Evolutionary conservation across 92 coral and sea anemone genomes (phyloP).

Genomic region (Palythoa heliodiscus): DNA sequence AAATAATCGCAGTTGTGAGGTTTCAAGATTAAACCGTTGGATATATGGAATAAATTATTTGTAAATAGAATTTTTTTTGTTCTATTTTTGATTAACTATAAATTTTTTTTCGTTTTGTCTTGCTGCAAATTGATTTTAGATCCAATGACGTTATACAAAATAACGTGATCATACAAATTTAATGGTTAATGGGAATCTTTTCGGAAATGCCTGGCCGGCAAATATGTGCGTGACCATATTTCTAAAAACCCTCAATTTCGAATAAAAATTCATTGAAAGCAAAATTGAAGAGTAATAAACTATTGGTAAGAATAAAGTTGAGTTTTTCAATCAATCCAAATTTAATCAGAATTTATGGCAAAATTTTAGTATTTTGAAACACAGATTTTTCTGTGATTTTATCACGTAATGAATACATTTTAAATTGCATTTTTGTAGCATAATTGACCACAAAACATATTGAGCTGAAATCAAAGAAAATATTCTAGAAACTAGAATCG

Average conservation of each 20-base stretch:
- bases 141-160: background rate
- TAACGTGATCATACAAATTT: background rate
- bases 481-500: background rate
- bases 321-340: too few species aligned
- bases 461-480: background rate
- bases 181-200: background rate
- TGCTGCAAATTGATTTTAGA: too few species aligned
- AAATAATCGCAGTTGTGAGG: too few species aligned
- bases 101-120: too few species aligned
- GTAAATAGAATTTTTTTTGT: too few species aligned
- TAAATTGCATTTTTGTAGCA: background rate
- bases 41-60: too few species aligned
- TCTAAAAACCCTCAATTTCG: background rate
- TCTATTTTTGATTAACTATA: too few species aligned
- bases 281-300: background rate
- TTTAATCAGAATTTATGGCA: background rate
- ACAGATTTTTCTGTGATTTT: slow-evolving; percentile 7
- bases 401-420: background rate
- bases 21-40: too few species aligned
- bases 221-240: background rate
- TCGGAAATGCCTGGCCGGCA: background rate
- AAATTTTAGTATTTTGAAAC: background rate
- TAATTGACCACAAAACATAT: background rate
- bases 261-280: background rate
- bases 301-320: too few species aligned